Percentiles rank a stretch among this genome's conserved stretches.
These are phyloP conservation scores for Alloscopus bannaensis DNA, from an alignment of 2,888 invertebrate genomes.

Conservation along the genomic window DNA sequence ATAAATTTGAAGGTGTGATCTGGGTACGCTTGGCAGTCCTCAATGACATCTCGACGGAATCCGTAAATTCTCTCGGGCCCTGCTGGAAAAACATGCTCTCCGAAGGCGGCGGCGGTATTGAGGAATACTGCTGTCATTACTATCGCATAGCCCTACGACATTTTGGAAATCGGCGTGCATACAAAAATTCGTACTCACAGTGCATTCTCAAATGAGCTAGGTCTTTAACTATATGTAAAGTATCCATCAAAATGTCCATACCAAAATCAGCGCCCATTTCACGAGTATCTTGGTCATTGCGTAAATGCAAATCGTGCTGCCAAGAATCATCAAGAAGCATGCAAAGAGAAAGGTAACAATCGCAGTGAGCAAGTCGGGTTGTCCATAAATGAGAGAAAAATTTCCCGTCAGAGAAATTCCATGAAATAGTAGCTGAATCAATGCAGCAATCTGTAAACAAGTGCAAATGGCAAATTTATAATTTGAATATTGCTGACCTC, in stretches of 20 bases:
- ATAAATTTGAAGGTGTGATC: slow-evolving; percentile 14
- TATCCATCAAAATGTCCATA: neutral
- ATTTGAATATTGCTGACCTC: too few relatives aligned
- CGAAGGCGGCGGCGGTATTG: neutral
- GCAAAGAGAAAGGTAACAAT: neutral
- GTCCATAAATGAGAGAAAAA: neutral
- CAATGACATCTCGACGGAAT: neutral
- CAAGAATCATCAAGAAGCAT: neutral
- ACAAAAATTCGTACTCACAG: too few relatives aligned
- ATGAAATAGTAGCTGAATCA: neutral
- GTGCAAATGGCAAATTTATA: slow-evolving; percentile 3
- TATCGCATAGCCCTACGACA: slow-evolving; percentile 5
- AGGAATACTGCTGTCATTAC: neutral
- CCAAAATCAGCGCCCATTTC: neutral
- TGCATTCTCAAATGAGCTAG: too few relatives aligned
- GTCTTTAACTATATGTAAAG: too few relatives aligned
- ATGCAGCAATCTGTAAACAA: slow-evolving; percentile 6
- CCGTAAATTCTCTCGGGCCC: neutral
- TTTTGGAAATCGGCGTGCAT: too few relatives aligned
- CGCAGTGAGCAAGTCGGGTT: neutral
- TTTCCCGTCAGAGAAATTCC: neutral
- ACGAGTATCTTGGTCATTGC: slow-evolving; percentile 8
- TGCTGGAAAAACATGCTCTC: neutral
- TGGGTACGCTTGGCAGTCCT: slow-evolving; percentile 17
- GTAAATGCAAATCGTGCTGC: slow-evolving; percentile 14